Evolutionary conservation across 2,797 vertebrate genomes (phyloP), one percentile per base, ranked within the genome.

Genomic region (Loris lydekkerianus): DNA sequence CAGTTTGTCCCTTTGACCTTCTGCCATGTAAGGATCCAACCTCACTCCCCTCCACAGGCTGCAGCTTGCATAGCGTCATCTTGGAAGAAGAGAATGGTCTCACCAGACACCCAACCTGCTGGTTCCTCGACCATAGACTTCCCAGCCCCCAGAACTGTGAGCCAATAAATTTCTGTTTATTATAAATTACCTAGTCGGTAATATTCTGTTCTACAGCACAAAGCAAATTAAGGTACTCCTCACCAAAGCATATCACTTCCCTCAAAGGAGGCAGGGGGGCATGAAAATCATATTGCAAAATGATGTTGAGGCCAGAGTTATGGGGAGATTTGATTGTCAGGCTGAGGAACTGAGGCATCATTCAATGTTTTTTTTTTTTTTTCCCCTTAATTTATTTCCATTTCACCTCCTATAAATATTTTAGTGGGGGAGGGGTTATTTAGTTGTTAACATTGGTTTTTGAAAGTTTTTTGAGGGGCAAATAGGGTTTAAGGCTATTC

Each of bases 291-390:
- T 76, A 23, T n/a, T 75, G 58, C 77, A 94, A 80, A 65, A 88
- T 65, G 61, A 82, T 72, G 1, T 17, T 43, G 5, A 46, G 31
- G 10, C 11, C 14, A 70, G 7, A 60, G 7, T 14, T 73, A 14
- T 61, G 31, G 11, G 6, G 5, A 75, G 46, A 53, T 53, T 27
- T 61, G 49, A 67, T 60, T 61, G 53, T 29, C n/a, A 76, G 40
- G 29, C 23, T 80, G 10, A 88, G 17, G 34, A 86, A 15, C 53
- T 75, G 49, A 70, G 58, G 25, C 2, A 43, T 89, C 20, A 18
- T 37, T 92, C 53, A 87, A 7, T 70, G 83, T n/a, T 86, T 94
- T 53, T 91, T 86, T 53, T 91, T 86, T 86, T 89, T 8, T 34
- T 34, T 34, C 34, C 34, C 23, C 76, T 93, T 65, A 10, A 40